These are phyloP conservation scores for Drosophila takahashii DNA, from an alignment of 1,140 invertebrate genomes.

Conservation along the genomic window DNA sequence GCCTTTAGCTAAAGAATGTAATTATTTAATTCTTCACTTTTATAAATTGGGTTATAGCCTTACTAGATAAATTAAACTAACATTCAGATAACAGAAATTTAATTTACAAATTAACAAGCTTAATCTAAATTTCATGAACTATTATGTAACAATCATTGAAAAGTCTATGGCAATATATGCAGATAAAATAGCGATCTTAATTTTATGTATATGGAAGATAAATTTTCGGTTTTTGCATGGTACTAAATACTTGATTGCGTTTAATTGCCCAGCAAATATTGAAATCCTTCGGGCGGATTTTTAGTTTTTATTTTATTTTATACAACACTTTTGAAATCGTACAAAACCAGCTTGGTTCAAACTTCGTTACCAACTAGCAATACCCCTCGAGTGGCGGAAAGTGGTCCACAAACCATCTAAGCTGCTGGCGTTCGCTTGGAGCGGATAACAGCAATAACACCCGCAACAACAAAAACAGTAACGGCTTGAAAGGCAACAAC, in stretches of 20 bases:
- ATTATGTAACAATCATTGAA: too few species aligned
- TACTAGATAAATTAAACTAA: too few species aligned
- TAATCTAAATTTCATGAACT: too few species aligned
- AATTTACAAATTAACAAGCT: too few species aligned
- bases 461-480: slow-evolving; percentile 37
- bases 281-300: not conserved
- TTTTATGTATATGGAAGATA: too few species aligned
- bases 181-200: too few species aligned
- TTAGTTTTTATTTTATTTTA: not conserved
- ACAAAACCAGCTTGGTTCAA: not conserved
- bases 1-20: too few species aligned
- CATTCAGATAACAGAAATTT: too few species aligned
- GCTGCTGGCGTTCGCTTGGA: slow-evolving; percentile 55
- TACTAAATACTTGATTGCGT: not conserved
- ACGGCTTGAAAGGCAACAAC: slow-evolving; percentile 30
- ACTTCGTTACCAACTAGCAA: slow-evolving; percentile 6
- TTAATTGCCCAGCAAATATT: not conserved
- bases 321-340: not conserved
- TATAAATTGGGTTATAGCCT: too few species aligned
- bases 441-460: slow-evolving; percentile 80
- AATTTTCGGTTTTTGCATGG: not conserved
- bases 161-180: too few species aligned
- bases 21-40: too few species aligned
- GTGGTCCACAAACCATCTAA: slow-evolving; percentile 23
- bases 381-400: slow-evolving; percentile 17